Evolutionary conservation across 2,113 vertebrate genomes (phyloP), one percentile per base, ranked within the genome.

Genomic region (Coregonus clupeaformis): DNA sequence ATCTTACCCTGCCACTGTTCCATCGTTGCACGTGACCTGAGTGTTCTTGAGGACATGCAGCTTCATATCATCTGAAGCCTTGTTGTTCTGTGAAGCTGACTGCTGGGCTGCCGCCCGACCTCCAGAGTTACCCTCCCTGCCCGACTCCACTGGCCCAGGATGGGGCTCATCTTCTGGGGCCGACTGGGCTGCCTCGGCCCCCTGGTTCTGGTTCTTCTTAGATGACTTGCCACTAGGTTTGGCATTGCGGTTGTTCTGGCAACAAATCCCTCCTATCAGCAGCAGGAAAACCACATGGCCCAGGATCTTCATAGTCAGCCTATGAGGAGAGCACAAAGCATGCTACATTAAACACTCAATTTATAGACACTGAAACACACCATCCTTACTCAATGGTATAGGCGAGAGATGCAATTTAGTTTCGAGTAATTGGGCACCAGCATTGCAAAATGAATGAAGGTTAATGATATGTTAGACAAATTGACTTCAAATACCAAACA

Each of bases 31-130:
- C 4, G 89, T 88, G 45, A 92, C 89, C 4, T 81, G 78, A 3
- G 88, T 84, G 84, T 92, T 92, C 81, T 80, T 93, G 47, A 86
- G 89, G 79, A 93, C 91, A 68, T 93, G 87, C 60, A 95, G 91
- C 78, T 92, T 94, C 94, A 94, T 94, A 2, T 93, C 92, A 14
- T 91, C 85, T 1, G 32, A 25, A 6, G 72, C 20, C 75, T 88
- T 88, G 57, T 88, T 88, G 57, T 69, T 20, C 0, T 62, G 24
- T 3, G 32, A 74, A 30, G 74, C 66, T 3, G 86, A 71, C 78
- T 82, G 91, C 16, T 60, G 89, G 4, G 71, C 77, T 76, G 80
- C 63, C 14, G 79, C 49, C 63, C 76, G 88, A 42, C 82, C 74
- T 71, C 74, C 87, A 2, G 84, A 36, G 22, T 73, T 77, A 0